phyloP scores from a whole-genome alignment of 1,140 invertebrate genomes.

The Paramacrobiotus metropolitanus region DNA sequence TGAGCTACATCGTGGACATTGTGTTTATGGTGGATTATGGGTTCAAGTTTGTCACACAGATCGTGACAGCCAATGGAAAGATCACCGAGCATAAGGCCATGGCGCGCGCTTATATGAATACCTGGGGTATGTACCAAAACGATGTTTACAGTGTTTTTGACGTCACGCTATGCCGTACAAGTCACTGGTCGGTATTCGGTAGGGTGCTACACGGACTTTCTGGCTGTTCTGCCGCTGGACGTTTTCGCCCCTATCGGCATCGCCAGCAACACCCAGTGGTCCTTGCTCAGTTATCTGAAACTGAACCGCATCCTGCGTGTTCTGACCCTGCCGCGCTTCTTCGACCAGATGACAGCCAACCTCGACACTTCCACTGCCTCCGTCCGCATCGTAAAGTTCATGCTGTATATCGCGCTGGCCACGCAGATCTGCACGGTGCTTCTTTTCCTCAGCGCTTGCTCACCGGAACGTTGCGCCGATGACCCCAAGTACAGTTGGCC shows the following conservation, averaged over 20 bases:
- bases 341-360: not conserved
- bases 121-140: no score
- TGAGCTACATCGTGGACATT: not conserved
- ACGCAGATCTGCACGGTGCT: not conserved
- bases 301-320: not conserved
- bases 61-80: not conserved
- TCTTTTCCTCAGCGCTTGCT: not conserved
- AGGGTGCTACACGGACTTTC: not conserved
- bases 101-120: not conserved
- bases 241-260: not conserved
- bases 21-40: not conserved
- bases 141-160: no score
- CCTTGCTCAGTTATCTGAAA: not conserved
- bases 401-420: not conserved
- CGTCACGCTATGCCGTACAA: no score
- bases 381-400: not conserved
- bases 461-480: not conserved
- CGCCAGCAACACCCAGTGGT: not conserved
- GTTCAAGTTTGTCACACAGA: conserved; percentile 1
- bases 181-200: no score
- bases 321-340: not conserved
- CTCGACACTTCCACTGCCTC: not conserved
- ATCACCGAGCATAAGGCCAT: not conserved
- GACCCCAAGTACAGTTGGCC: not conserved
- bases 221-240: not conserved